Percentiles rank a stretch among this genome's conserved stretches.
Conservation (phyloP, 37 sponge, comb jelly and placozoan genomes). For the Haliclona indistincta region DNA sequence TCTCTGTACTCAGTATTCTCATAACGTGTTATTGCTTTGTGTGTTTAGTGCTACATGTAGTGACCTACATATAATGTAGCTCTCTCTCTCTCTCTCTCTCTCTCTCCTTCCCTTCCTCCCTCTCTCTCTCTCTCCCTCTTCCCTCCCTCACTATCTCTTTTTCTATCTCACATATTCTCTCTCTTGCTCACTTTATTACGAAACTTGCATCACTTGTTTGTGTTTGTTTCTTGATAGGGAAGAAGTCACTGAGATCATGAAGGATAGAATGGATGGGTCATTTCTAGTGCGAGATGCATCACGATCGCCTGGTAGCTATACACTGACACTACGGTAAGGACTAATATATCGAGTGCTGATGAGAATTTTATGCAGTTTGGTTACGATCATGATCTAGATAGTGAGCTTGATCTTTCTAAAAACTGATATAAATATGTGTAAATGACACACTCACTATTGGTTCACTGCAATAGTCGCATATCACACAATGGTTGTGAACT, state of each 20-base stretch:
- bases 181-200: background rate
- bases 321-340: constrained; percentile 82
- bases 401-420: background rate
- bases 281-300: constrained; percentile 93
- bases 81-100: background rate
- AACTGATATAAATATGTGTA: background rate
- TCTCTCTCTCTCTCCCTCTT: background rate
- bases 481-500: too few relatives aligned
- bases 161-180: background rate
- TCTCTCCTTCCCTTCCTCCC: background rate
- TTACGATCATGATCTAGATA: background rate
- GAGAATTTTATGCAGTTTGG: background rate
- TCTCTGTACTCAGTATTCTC: too few relatives aligned
- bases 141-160: constrained; percentile 7
- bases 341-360: background rate
- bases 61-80: background rate
- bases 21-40: background rate
- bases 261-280: constrained; percentile 83
- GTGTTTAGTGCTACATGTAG: background rate
- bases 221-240: constrained; percentile 58
- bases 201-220: background rate
- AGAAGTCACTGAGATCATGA: constrained; percentile 87
- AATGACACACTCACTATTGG: background rate
- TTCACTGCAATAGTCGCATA: too few relatives aligned
- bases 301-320: constrained; percentile 82